Base-by-base conservation (phyloP, 37 sponge, comb jelly and placozoan species). In the Halisarca cf. caerulea region DNA sequence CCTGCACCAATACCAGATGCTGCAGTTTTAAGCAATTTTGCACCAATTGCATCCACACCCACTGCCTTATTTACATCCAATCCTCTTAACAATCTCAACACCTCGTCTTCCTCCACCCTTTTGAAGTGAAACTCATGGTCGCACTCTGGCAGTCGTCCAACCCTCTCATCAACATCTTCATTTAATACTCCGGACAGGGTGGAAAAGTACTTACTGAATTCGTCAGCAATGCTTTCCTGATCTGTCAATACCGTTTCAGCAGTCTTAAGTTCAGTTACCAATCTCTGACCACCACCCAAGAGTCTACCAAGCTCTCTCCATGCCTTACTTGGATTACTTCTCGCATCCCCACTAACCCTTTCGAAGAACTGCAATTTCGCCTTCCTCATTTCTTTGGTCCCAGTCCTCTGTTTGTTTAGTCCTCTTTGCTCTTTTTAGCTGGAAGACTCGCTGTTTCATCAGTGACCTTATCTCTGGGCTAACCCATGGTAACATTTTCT, bases 321-420 rank as follows among this genome's bases (percentile, higher is more conserved):
- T 36, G 82, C 82, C 41, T 81, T 81, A 36, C 44, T 81, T 18
- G 82, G 82, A 33, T 81, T 60, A 11, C n/a, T n/a, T n/a, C n/a
- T n/a, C 32, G 82, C 36, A 33, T 81, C 37, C 64, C n/a, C 39
- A 5, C 62, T 39, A 59, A 61, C 11, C 42, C 44, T 15, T 23
- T 60, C 82, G 60, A 25, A 60, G 58, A 27, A 80, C 20, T 24
- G 24, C 58, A 80, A 24, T 24, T 81, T 81, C 7, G 39, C 66
- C 27, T 28, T 82, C 53, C 68, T 62, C 43, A 82, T 25, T 14
- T 11, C 55, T 62, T 20, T 17, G 27, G 68, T 82, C 30, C 35
- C 3, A n/a, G n/a, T n/a, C n/a, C n/a, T n/a, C n/a, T n/a, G n/a
- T n/a, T n/a, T n/a, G n/a, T 58, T 80, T 79, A 11, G 36, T 57